Evolutionary conservation across 2,888 invertebrate genomes (phyloP).

Genomic region (Himalopsyche kuldschensis): DNA sequence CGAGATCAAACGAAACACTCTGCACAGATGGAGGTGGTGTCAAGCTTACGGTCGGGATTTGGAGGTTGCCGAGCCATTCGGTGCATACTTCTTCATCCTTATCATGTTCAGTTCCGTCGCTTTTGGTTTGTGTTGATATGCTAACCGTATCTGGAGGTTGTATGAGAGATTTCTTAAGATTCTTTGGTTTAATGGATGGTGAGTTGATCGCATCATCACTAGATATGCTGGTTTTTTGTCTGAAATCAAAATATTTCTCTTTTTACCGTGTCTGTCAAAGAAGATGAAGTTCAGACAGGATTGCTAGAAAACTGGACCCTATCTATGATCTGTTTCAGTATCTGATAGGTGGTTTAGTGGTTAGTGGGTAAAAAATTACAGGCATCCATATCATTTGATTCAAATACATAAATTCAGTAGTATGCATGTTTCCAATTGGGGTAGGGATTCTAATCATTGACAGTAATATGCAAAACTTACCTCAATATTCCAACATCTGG

Average conservation of each 20-base stretch:
- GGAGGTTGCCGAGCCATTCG: conserved; percentile 19
- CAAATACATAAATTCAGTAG: too few species aligned
- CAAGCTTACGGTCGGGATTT: conserved; percentile 27
- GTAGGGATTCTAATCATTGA: too few species aligned
- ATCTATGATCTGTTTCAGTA: not conserved
- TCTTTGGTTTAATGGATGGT: not conserved
- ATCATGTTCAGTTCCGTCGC: not conserved
- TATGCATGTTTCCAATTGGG: too few species aligned
- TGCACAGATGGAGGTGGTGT: conserved; percentile 26
- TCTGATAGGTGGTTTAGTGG: too few species aligned
- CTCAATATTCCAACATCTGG: conserved; percentile 21
- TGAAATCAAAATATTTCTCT: conserved; percentile 8
- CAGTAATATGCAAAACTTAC: not conserved
- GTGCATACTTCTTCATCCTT: not conserved
- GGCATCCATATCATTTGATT: not conserved
- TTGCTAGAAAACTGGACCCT: not conserved
- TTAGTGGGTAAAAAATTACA: too few species aligned
- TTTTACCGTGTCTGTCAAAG: too few species aligned
- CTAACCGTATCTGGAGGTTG: not conserved
- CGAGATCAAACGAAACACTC: conserved; percentile 29
- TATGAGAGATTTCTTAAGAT: not conserved
- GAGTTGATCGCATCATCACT: not conserved
- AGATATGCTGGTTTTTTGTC: conserved; percentile 12
- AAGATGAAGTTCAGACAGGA: not conserved
- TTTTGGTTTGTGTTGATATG: conserved; percentile 11